These are phyloP conservation scores for Hylaea fasciaria DNA, from an alignment of 2,888 invertebrate species.

Conservation along the genomic window DNA sequence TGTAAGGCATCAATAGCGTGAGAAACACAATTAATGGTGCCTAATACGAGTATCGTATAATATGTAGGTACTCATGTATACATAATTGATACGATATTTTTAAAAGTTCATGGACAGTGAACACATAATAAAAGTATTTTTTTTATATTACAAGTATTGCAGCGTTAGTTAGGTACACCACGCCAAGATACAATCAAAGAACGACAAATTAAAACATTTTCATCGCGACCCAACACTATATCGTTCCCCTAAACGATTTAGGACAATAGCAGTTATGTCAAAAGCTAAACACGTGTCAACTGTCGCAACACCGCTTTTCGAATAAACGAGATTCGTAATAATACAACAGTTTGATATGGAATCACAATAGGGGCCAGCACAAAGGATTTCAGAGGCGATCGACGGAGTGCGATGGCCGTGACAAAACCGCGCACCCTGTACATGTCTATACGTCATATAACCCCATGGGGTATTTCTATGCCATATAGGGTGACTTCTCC, in stretches of 20 bases:
- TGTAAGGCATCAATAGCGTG: too few relatives aligned
- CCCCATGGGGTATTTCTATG: conserved; percentile 41
- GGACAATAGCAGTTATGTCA: conserved; percentile 77
- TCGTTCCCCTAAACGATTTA: conserved; percentile 66
- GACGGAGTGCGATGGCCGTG: conserved; percentile 65
- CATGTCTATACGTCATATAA: conserved; percentile 48
- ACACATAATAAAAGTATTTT: too few relatives aligned
- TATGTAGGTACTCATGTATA: too few relatives aligned
- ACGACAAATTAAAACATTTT: conserved; percentile 39
- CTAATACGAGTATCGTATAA: too few relatives aligned
- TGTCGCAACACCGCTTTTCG: conserved; percentile 71
- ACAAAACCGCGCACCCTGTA: conserved; percentile 72
- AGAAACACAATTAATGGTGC: too few relatives aligned
- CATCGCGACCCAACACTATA: conserved; percentile 42
- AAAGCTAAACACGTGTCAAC: conserved; percentile 82
- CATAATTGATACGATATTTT: too few relatives aligned
- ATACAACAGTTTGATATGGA: conserved; percentile 74
- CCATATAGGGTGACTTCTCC: conserved; percentile 47
- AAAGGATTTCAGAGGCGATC: conserved; percentile 50
- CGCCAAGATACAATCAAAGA: conserved; percentile 10
- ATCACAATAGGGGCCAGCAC: conserved; percentile 60
- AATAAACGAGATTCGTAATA: conserved; percentile 72
- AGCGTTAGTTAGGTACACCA: background rate
- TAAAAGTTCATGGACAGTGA: too few relatives aligned
- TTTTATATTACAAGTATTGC: too few relatives aligned